phyloP scores from a whole-genome alignment of 2,888 invertebrate genomes.

The Eueremaeus valkanovi region DNA sequence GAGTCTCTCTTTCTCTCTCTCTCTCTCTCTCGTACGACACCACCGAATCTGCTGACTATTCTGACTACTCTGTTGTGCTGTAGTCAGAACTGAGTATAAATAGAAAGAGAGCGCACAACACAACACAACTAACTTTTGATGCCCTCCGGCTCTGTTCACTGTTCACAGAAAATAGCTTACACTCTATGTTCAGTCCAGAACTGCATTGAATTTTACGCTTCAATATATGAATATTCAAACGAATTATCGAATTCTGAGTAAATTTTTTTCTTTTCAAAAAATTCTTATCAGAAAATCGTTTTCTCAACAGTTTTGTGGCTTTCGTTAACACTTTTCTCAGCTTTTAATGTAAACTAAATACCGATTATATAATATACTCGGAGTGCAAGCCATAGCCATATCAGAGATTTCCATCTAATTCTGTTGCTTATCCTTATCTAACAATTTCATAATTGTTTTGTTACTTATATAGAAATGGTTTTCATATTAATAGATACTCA shows the following conservation, averaged over 20 bases:
- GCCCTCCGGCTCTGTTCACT: background rate
- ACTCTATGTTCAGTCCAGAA: background rate
- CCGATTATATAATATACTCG: too few relatives aligned
- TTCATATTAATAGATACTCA: too few relatives aligned
- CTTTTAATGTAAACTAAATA: background rate
- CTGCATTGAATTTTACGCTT: background rate
- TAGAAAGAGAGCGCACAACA: slow-evolving; percentile 18
- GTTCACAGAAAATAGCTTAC: slow-evolving; percentile 10
- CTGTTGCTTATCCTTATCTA: too few relatives aligned
- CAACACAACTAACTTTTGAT: slow-evolving; percentile 24
- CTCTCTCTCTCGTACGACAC: too few relatives aligned
- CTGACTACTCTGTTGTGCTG: too few relatives aligned
- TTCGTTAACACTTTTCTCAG: background rate
- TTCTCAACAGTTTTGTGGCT: background rate
- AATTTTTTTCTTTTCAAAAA: background rate
- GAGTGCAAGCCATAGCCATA: too few relatives aligned
- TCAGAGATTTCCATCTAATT: background rate
- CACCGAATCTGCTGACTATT: slow-evolving; percentile 27
- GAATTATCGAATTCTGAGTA: background rate
- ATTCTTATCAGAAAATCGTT: background rate
- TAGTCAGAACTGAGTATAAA: background rate
- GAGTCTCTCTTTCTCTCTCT: too few relatives aligned
- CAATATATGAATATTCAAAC: slow-evolving; percentile 14
- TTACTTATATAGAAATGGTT: too few relatives aligned
- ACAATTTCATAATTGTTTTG: too few relatives aligned